Percentiles rank a stretch among this genome's conserved stretches.
Evolutionary conservation across 2,888 invertebrate genomes (phyloP).

Genomic region (Pimpla rufipes): DNA sequence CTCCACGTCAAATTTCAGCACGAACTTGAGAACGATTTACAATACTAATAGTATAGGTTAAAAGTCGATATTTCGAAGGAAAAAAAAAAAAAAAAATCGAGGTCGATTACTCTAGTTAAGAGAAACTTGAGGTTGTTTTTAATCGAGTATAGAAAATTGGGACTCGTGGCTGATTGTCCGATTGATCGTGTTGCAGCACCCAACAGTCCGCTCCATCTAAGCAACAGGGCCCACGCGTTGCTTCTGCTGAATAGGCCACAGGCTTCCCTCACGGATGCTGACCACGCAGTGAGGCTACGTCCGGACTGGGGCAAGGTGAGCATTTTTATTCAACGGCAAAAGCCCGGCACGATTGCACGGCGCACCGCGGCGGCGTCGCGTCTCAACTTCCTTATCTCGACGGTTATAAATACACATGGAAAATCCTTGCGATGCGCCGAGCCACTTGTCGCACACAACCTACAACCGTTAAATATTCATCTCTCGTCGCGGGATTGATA

Average conservation of each 20-base stretch:
- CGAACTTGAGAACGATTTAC: too few relatives aligned
- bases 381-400: slow-evolving; percentile 11
- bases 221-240: slow-evolving; percentile 89
- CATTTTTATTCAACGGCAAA: slow-evolving; percentile 14
- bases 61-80: not conserved
- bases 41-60: too few relatives aligned
- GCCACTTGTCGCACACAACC: not conserved
- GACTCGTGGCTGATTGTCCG: not conserved
- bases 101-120: too few relatives aligned
- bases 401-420: slow-evolving; percentile 24
- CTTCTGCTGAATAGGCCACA: slow-evolving; percentile 88
- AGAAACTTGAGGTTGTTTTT: too few relatives aligned
- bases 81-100: not conserved
- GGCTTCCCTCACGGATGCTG: slow-evolving; percentile 89
- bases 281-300: slow-evolving; percentile 87
- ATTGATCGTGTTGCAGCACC: slow-evolving; percentile 87
- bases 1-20: too few relatives aligned
- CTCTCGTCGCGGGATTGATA: not conserved
- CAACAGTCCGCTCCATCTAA: slow-evolving; percentile 88
- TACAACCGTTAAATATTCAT: slow-evolving; percentile 18
- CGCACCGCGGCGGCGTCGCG: not conserved
- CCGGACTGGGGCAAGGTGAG: slow-evolving; percentile 90
- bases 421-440: not conserved
- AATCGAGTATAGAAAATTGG: not conserved
- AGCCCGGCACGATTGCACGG: not conserved